phyloP scores from a whole-genome alignment of 2,888 invertebrate genomes.

The Campoplex capitator region DNA sequence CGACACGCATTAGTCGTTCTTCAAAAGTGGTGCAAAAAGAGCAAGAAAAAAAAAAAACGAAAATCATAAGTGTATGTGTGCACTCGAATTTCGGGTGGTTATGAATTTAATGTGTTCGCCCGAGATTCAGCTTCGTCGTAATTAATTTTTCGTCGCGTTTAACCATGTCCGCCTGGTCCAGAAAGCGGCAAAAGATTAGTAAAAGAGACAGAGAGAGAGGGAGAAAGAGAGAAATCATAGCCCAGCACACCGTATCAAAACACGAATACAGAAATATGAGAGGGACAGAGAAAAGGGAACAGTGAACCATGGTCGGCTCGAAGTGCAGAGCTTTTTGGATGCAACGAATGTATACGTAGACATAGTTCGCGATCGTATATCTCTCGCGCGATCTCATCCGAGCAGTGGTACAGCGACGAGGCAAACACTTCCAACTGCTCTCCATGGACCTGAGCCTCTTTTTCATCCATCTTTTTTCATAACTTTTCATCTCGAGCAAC shows the following conservation, averaged over 20 bases:
- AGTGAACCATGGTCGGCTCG: conserved; percentile 47
- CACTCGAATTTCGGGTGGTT: conserved; percentile 41
- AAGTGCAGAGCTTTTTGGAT: conserved; percentile 33
- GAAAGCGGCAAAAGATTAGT: conserved; percentile 1
- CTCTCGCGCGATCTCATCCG: conserved; percentile 67
- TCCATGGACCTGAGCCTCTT: conserved; percentile 22
- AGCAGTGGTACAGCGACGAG: conserved; percentile 43
- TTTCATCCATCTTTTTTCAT: conserved; percentile 10
- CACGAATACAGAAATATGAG: conserved; percentile 5
- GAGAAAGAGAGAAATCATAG: background rate
- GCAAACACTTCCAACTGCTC: conserved; percentile 28
- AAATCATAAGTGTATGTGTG: background rate
- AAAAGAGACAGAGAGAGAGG: background rate
- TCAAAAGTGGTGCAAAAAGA: conserved; percentile 25
- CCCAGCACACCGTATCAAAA: conserved; percentile 23
- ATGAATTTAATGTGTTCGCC: conserved; percentile 61
- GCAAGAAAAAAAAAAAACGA: background rate
- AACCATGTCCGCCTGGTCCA: conserved; percentile 56
- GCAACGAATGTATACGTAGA: conserved; percentile 52
- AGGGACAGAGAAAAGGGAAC: conserved; percentile 28
- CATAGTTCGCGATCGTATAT: conserved; percentile 64
- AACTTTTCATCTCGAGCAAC: background rate
- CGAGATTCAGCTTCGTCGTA: conserved; percentile 45
- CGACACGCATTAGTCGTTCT: conserved; percentile 21
- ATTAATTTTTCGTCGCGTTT: conserved; percentile 68